These are phyloP conservation scores for Palaemon carinicauda DNA, from an alignment of 1,140 invertebrate species.

Conservation along the genomic window DNA sequence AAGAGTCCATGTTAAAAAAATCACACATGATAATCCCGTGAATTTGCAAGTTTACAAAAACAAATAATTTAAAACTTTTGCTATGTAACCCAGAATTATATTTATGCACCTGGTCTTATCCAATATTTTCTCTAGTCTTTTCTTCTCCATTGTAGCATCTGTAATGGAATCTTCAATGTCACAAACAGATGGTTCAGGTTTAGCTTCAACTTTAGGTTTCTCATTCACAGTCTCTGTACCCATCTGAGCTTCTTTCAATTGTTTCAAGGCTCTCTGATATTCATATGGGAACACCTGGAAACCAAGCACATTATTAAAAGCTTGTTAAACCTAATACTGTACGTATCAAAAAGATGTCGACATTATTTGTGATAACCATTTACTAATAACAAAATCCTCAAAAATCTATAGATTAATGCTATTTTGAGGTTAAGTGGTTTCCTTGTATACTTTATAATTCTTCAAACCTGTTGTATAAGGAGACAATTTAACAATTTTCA, in stretches of 20 bases:
- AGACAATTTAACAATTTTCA: no score
- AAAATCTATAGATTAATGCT: no score
- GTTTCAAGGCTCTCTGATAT: slow-evolving; percentile 89
- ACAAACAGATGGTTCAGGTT: slow-evolving; percentile 67
- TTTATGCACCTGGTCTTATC: slow-evolving; percentile 82
- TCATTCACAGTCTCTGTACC: slow-evolving; percentile 52
- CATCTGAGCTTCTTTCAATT: slow-evolving; percentile 70
- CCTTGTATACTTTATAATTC: no score
- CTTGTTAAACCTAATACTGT: no score
- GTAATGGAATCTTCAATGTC: slow-evolving; percentile 90
- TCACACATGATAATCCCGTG: neutral
- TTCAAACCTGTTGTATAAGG: no score
- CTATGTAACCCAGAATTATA: neutral
- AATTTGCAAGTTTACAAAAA: neutral
- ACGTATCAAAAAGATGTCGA: no score
- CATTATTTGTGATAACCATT: no score
- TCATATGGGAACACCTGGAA: slow-evolving; percentile 90
- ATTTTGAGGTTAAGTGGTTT: no score
- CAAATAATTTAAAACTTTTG: no score
- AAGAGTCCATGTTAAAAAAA: no score
- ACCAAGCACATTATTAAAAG: neutral
- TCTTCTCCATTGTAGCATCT: slow-evolving; percentile 78
- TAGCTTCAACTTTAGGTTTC: slow-evolving; percentile 60
- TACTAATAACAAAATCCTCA: no score
- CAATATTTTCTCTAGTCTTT: slow-evolving; percentile 80